phyloP scores from a whole-genome alignment of 2,797 vertebrate species.

The Poecilia velifera region DNA sequence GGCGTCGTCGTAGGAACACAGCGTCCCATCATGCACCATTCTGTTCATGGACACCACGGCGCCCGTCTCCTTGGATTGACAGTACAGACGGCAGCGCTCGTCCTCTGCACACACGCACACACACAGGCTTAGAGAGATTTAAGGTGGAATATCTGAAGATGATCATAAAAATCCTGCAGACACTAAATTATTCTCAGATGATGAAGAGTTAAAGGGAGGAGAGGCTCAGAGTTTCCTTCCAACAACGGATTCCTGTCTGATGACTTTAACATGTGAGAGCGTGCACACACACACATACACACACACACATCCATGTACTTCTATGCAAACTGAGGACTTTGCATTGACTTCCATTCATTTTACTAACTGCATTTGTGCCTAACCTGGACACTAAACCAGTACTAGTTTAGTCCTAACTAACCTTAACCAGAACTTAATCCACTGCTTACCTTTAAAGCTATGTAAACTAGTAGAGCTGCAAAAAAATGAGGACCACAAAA shows the following conservation, averaged over 20 bases:
- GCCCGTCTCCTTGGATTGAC: slow-evolving; percentile 87
- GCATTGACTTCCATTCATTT: not conserved
- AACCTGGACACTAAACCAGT: not conserved
- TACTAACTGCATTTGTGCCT: not conserved
- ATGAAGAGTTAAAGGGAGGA: slow-evolving; percentile 45
- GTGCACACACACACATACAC: slow-evolving; percentile 13
- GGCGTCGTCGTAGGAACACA: slow-evolving; percentile 91
- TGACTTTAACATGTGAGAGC: slow-evolving; percentile 62
- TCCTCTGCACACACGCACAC: slow-evolving; percentile 80
- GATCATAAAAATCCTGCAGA: not conserved
- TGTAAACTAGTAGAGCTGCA: not conserved
- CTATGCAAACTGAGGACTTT: not conserved
- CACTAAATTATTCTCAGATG: not conserved
- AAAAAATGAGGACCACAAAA: not conserved
- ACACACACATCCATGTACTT: slow-evolving; percentile 2
- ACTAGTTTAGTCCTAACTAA: not conserved
- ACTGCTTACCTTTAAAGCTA: not conserved
- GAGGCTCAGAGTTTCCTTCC: slow-evolving; percentile 32
- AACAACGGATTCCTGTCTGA: slow-evolving; percentile 61
- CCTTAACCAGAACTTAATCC: not conserved
- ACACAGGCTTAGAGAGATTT: not conserved
- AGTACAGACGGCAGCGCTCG: slow-evolving; percentile 91
- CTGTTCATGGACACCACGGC: slow-evolving; percentile 92
- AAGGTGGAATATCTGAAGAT: slow-evolving; percentile 14
- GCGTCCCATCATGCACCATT: slow-evolving; percentile 93